Percentiles rank a stretch among this genome's conserved stretches.
phyloP scores from a whole-genome alignment of 2,888 invertebrate species.

The Agrotis segetum region DNA sequence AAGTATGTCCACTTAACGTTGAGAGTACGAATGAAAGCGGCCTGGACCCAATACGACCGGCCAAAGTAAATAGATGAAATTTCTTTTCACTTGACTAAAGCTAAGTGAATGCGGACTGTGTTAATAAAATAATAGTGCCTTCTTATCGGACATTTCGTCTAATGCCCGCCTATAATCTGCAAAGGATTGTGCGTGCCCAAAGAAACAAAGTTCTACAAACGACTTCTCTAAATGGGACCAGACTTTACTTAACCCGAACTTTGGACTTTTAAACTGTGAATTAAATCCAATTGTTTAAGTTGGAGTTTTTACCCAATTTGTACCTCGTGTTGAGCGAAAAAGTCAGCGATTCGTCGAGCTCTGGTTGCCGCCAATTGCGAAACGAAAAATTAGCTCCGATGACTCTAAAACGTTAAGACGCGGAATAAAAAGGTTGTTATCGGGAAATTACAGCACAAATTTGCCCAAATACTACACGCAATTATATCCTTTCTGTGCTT shows the following conservation, averaged over 20 bases:
- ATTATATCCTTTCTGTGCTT: slow-evolving; percentile 28
- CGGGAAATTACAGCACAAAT: slow-evolving; percentile 52
- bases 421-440: slow-evolving; percentile 54
- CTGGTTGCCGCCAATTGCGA: slow-evolving; percentile 18
- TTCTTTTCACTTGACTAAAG: slow-evolving; percentile 76
- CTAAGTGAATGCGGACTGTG: slow-evolving; percentile 67
- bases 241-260: slow-evolving; percentile 53
- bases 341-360: slow-evolving; percentile 6
- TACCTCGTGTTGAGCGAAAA: slow-evolving; percentile 25
- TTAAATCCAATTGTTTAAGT: slow-evolving; percentile 59
- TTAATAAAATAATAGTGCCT: slow-evolving; percentile 70
- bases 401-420: slow-evolving; percentile 39
- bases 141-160: slow-evolving; percentile 58
- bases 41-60: slow-evolving; percentile 73
- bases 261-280: slow-evolving; percentile 47
- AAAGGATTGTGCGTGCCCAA: slow-evolving; percentile 46
- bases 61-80: slow-evolving; percentile 85
- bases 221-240: slow-evolving; percentile 52
- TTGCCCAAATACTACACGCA: slow-evolving; percentile 21
- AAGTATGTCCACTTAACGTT: slow-evolving; percentile 88
- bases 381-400: slow-evolving; percentile 38
- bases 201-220: slow-evolving; percentile 51
- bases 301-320: slow-evolving; percentile 41
- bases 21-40: slow-evolving; percentile 80
- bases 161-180: slow-evolving; percentile 37